Conservation (phyloP, 2,113 vertebrate genomes). For the Dicaeum eximium region DNA sequence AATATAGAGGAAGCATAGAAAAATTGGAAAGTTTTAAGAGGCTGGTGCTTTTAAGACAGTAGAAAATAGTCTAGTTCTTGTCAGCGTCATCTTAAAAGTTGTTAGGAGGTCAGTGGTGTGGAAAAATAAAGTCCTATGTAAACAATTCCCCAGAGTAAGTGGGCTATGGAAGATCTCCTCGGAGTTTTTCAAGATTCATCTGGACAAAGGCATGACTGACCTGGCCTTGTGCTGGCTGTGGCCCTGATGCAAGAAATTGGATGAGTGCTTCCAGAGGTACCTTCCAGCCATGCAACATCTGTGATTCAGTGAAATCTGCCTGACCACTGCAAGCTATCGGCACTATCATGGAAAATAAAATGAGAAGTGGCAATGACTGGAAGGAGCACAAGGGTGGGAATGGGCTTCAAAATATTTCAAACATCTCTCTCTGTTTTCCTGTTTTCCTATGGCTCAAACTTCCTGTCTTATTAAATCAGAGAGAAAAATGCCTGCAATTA, state of each 20-base stretch:
- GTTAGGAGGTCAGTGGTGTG: not conserved
- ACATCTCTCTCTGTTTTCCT: not conserved
- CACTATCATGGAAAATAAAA: not conserved
- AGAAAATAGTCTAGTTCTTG: not conserved
- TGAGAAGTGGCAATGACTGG: accelerated
- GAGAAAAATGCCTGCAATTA: not conserved
- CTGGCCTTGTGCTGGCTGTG: not conserved
- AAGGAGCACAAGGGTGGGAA: not conserved
- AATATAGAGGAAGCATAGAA: not conserved
- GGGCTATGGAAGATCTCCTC: not conserved
- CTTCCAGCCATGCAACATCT: not conserved
- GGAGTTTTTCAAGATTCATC: not conserved
- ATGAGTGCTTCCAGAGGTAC: not conserved
- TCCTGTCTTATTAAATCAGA: not conserved
- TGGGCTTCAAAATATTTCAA: not conserved
- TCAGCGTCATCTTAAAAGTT: not conserved
- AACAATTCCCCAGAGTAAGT: not conserved
- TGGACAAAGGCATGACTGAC: not conserved
- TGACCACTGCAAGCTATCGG: not conserved
- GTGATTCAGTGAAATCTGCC: not conserved
- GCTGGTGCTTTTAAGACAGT: not conserved
- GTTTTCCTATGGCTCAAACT: not conserved
- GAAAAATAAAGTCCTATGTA: not conserved
- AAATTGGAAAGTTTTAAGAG: not conserved
- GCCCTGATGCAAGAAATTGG: not conserved